Base-by-base conservation (phyloP, 2,113 vertebrate species). In the Pogonocichla stellata region DNA sequence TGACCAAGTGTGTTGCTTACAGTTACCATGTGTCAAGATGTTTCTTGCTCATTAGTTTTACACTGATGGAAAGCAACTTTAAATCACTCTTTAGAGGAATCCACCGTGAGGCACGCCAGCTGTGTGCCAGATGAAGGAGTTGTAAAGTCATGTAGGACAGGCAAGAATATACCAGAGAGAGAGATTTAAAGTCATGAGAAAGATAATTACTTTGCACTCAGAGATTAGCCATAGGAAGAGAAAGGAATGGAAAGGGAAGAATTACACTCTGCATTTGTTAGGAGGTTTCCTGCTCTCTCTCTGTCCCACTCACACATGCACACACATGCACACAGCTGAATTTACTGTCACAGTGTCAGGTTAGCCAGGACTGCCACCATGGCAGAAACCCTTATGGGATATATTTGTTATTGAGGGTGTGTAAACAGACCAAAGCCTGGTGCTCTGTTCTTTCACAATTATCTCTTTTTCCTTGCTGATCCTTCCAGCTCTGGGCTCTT, bases 1-100 rank as follows among this genome's bases (percentile, higher is more conserved):
- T 97, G 97, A 97, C 95, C 95, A 73, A 96, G 90, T 95, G 91
- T 90, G 93, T 88, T 93, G 94, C 93, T 96, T 89, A 93, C 94
- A 95, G 95, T 94, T 86, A 64, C 92, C 91, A 84, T 83, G 90
- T 96, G 95, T 96, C 95, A 96, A 95, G 96, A 95, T 92, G 92
- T 96, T 97, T 96, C 95, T 96, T 94, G 86, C 96, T 96, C 97
- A 95, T 97, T 97, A 97, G 93, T 96, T 97, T 97, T 96, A 96
- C 94, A 81, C 90, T 97, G 97, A 97, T 96, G 95, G 96, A 97
- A 97, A 86, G 92, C 94, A 96, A 97, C 95, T 97, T 96, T 97
- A 97, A 97, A 97, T 97, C 94, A 93, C 96, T 95, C 96, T 97
- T 96, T 61, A 93, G 97, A 97, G 97, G 92, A 94, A 97, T 95